Evolutionary conservation across 2,888 invertebrate genomes (phyloP), one percentile per base, ranked within the genome.

Genomic region (Xestia c-nigrum): DNA sequence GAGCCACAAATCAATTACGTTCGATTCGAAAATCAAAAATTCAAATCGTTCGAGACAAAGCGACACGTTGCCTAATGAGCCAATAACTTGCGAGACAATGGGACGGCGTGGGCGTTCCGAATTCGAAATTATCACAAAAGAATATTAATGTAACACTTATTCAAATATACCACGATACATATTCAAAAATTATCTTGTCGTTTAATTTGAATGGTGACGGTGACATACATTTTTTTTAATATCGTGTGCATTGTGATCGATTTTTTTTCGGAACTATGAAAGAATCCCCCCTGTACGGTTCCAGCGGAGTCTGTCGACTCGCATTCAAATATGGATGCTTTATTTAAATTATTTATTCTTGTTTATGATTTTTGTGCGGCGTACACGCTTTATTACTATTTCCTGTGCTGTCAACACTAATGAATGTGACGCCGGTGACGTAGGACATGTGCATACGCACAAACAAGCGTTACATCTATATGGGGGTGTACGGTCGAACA

Each of bases 91-190:
- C 91, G 92, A 95, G 95, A 96, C 96, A 96, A 96, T 96, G 93
- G 95, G 91, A 90, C 92, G 90, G 91, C 92, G 96, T 96, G 94
- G 96, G 96, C 94, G 96, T 93, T 93, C 92, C 93, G 92, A 95
- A 95, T 94, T 94, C 94, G 89, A 94, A 95, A 95, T 96, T 95
- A 96, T 94, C 95, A 95, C 95, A 95, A 95, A 96, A 95, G 96
- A 96, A 96, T 96, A 96, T 96, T 96, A 96, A 96, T 96, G 96
- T 93, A 93, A 94, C 96, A 95, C 95, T 96, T 95, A 96, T 96
- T 96, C 96, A 96, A 96, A 96, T 96, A 95, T 88, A 92, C 91
- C 92, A 89, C 91, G 94, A 94, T 95, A 94, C 94, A 95, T 95
- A 95, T 96, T 95, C 95, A 95, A 93, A 92, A 95, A 95, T 94